Percentiles rank a stretch among this genome's conserved stretches.
These are phyloP conservation scores for Festucalex cinctus DNA, from an alignment of 2,113 vertebrate species.

Conservation along the genomic window DNA sequence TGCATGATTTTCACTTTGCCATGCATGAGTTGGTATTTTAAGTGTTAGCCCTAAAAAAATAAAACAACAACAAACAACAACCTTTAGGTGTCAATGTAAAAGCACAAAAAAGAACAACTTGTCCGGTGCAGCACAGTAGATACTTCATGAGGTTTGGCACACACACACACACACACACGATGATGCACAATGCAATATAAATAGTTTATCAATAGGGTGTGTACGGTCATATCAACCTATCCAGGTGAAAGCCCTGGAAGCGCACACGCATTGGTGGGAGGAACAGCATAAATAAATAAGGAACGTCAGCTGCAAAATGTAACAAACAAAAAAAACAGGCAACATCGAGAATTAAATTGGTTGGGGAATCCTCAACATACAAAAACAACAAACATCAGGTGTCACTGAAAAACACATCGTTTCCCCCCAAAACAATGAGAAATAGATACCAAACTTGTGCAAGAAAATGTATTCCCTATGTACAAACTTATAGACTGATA, in stretches of 20 bases:
- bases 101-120: constrained; percentile 63
- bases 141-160: constrained; percentile 74
- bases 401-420: constrained; percentile 66
- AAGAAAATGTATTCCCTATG: constrained; percentile 72
- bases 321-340: constrained; percentile 68
- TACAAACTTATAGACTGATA: constrained; percentile 54
- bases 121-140: constrained; percentile 55
- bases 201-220: constrained; percentile 68
- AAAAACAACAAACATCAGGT: constrained; percentile 59
- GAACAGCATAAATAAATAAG: constrained; percentile 60
- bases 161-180: constrained; percentile 60
- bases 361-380: constrained; percentile 55
- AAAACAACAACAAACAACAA: constrained; percentile 35
- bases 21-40: constrained; percentile 76
- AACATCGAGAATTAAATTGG: constrained; percentile 64
- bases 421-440: not conserved
- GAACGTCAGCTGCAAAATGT: constrained; percentile 67
- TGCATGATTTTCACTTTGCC: constrained; percentile 70
- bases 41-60: constrained; percentile 74
- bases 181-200: constrained; percentile 72
- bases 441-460: constrained; percentile 57
- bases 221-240: constrained; percentile 69
- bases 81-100: constrained; percentile 59
- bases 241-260: constrained; percentile 69
- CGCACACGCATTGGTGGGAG: constrained; percentile 70